Percentiles rank a stretch among this genome's conserved stretches.
phyloP scores from a whole-genome alignment of 2,113 vertebrate species.

The Nannobrachium achirus region DNA sequence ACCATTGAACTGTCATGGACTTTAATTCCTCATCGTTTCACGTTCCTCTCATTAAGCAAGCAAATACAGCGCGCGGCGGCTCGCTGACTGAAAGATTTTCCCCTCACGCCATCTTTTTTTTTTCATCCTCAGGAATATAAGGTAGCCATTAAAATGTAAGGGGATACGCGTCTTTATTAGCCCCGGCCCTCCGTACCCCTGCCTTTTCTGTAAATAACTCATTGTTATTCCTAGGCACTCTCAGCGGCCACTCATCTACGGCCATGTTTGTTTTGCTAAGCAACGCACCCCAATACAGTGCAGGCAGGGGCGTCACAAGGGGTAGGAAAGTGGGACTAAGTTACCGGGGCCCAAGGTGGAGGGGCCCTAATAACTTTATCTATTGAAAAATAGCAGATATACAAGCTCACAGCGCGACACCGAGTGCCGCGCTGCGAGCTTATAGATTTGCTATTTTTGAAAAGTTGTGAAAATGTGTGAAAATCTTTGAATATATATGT shows the following conservation, averaged over 20 bases:
- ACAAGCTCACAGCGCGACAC: no score
- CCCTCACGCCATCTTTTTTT: conserved; percentile 27
- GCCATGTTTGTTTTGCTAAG: conserved; percentile 83
- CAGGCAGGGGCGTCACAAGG: no score
- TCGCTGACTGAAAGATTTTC: conserved; percentile 31
- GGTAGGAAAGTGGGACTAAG: no score
- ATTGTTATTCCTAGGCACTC: conserved; percentile 80
- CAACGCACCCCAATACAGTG: conserved; percentile 74
- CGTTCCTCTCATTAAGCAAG: conserved; percentile 45
- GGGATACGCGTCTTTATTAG: conserved; percentile 65
- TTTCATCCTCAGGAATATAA: conserved; percentile 44
- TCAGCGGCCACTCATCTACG: conserved; percentile 76
- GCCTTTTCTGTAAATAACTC: conserved; percentile 77
- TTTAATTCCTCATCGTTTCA: conserved; percentile 55
- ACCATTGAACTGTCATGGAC: conserved; percentile 14
- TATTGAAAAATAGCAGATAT: no score
- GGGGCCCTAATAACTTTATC: no score
- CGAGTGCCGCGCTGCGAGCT: no score
- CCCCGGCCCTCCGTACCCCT: conserved; percentile 45
- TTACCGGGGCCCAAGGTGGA: no score
- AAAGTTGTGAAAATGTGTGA: no score
- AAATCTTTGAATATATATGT: no score
- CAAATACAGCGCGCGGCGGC: conserved; percentile 43
- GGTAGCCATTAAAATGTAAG: conserved; percentile 73
- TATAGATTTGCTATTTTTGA: no score